Evolutionary conservation across 2,797 vertebrate genomes (phyloP), one percentile per base, ranked within the genome.

Genomic region (Urocyon cinereoargenteus): DNA sequence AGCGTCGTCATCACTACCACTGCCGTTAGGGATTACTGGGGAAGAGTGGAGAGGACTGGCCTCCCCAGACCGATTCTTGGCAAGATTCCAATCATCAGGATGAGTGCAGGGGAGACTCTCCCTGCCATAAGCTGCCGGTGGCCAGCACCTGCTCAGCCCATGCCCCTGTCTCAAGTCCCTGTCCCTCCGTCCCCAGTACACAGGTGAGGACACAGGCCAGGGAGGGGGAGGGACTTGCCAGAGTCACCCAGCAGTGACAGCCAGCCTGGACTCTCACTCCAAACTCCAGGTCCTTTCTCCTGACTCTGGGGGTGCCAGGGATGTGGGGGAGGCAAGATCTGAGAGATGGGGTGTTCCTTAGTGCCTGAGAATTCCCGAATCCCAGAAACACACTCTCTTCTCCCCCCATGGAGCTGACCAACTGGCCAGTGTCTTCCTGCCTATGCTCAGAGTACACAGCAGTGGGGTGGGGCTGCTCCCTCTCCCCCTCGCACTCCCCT

Each of bases 201-300:
- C 55, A 31, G 49, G 26, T 26, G 62, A 87, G 51, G 70, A 92
- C 68, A 78, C 55, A 96, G 91, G 75, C 86, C 64, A 49, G 59
- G 34, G 55, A 53, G 9, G 55, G 68, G 28, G 85, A 79, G 57
- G 26, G 64, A 49, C 40, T 59, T 70, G 14, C 34, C 3, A 40
- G 62, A n/a, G 15, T 21, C 18, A 3, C 6, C 12, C 2, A 61
- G 57, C 15, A 10, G 51, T 6, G 28, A 75, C 24, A 51, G 12
- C 78, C 55, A 86, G 3, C 51, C 59, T 7, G 22, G 40, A n/a
- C 22, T 22, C 40, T 62, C 57, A 18, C 72, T 81, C 72, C 15
- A 13, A 40, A n/a, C 53, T 75, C 31, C 14, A 13, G 18, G 31
- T n/a, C 49, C 61, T 61, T 70, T 31, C 36, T 95, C 40, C 55